Evolutionary conservation across 1,140 invertebrate genomes (phyloP).

Genomic region (Apis cerana): DNA sequence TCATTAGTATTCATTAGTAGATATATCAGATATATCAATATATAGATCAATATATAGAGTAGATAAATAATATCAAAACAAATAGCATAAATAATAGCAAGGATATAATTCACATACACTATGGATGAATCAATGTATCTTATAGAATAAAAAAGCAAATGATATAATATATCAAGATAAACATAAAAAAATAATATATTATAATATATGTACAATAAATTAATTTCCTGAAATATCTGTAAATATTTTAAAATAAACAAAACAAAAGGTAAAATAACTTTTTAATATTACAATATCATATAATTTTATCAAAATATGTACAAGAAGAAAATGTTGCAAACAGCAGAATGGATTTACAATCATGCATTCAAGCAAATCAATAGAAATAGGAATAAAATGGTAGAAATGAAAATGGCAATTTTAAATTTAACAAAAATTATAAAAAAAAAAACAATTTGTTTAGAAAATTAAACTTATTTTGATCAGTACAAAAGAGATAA

Average conservation of each 20-base stretch:
- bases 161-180: slow-evolving; percentile 17
- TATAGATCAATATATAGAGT: slow-evolving; percentile 38
- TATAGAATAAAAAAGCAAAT: slow-evolving; percentile 1
- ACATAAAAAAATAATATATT: slow-evolving; percentile 27
- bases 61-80: slow-evolving; percentile 2
- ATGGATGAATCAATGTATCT: slow-evolving; percentile 20
- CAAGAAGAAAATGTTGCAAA: neutral
- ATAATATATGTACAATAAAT: slow-evolving; percentile 37
- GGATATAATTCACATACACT: slow-evolving; percentile 1
- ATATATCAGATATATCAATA: too few species aligned
- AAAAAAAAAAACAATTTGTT: slow-evolving; percentile 14
- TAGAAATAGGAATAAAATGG: neutral
- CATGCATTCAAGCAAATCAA: slow-evolving; percentile 10
- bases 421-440: neutral
- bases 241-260: neutral
- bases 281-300: slow-evolving; percentile 27
- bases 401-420: neutral
- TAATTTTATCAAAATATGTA: slow-evolving; percentile 17
- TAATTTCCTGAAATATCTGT: slow-evolving; percentile 15
- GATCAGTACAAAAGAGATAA: slow-evolving; percentile 22
- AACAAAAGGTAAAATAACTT: neutral
- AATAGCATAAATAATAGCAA: neutral
- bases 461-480: neutral
- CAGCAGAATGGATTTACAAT: neutral
- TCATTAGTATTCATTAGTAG: too few species aligned